Evolutionary conservation across 2,888 invertebrate species (phyloP), one percentile per base, ranked within the genome.

Genomic region (Erpobdella octoculata): DNA sequence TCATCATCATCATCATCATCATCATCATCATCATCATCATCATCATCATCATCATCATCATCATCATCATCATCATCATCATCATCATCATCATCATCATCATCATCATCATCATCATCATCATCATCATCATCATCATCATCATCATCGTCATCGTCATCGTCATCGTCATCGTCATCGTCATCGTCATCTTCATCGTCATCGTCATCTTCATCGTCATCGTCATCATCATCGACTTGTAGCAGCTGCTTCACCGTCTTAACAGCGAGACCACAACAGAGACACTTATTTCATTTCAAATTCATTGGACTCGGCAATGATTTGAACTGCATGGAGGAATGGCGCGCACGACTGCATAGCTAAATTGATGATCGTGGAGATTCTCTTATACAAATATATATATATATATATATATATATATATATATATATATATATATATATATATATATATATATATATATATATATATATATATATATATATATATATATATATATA

Each of bases 41-140:
- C 73, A 48, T 75, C 33, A 59, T 75, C 69, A 73, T 74, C 38
- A 74, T 75, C 72, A 41, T 75, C 38, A 33, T 68, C 67, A 74
- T 76, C 46, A 53, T 65, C 71, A 69, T 76, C 68, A n/a, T 74
- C 35, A 53, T 53, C 53, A 4, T 53, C 53, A 53, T n/a, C 21
- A 53, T 53, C 53, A 9, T 53, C 53, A 53, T 46, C 46, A 46
- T 46, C 46, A 46, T 5, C 46, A 46, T 3, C 46, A 3, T 46
- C 46, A 46, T 5, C 2, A 46, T 46, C 46, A 5, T 46, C 46
- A 46, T 46, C 46, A 5, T 46, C 46, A 5, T 46, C 46, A 46
- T 46, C 46, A 46, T 46, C 46, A 46, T 46, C 5, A 46, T 46
- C 46, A 46, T 46, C 46, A 46, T 46, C 46, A 41, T 41, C 41